Evolutionary conservation across 2,888 invertebrate species (phyloP).

Genomic region (Drosophila greeni): DNA sequence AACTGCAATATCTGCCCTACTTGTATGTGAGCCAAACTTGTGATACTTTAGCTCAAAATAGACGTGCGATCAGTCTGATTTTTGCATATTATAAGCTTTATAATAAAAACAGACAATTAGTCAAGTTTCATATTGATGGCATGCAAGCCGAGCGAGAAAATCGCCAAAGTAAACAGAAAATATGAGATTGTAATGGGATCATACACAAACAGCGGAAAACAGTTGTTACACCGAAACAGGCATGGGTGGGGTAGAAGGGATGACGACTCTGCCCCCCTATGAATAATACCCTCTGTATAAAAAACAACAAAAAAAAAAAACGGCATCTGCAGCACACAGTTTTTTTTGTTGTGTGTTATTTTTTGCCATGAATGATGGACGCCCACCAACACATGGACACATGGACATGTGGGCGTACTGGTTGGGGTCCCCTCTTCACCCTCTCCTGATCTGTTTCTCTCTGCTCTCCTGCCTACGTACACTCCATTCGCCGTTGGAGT

Average conservation of each 20-base stretch:
- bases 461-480: conserved; percentile 23
- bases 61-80: conserved; percentile 7
- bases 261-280: conserved; percentile 5
- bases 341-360: conserved; percentile 1
- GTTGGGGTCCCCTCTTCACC: conserved; percentile 11
- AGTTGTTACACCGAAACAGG: conserved; percentile 1
- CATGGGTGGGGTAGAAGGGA: conserved; percentile 2
- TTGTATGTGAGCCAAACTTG: background rate
- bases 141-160: background rate
- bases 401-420: conserved; percentile 37
- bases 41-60: conserved; percentile 1
- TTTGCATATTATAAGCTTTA: conserved; percentile 5
- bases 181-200: conserved; percentile 1
- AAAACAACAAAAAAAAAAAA: conserved; percentile 11
- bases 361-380: conserved; percentile 20
- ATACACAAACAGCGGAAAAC: background rate
- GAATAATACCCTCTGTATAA: conserved; percentile 5
- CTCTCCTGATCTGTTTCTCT: background rate
- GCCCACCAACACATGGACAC: conserved; percentile 33
- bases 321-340: conserved; percentile 24
- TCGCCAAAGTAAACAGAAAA: conserved; percentile 6
- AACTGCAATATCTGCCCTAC: conserved; percentile 1
- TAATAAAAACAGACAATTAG: background rate
- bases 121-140: background rate
- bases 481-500: conserved; percentile 3